Base-by-base conservation (phyloP, 2,888 invertebrate genomes). In the Phortica okadai region DNA sequence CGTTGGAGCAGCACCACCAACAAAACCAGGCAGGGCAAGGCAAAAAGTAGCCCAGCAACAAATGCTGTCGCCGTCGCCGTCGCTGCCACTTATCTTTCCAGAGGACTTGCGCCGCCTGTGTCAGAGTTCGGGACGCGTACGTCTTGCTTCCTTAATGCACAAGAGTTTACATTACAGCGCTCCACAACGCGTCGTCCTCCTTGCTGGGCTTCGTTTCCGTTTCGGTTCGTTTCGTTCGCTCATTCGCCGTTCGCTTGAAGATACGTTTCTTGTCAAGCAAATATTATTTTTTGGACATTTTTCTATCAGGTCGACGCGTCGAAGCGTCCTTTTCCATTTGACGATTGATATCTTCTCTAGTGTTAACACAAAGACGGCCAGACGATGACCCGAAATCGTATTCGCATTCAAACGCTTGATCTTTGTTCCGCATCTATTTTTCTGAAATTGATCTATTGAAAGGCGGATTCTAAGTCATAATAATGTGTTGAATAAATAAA, bases 201-300 rank as follows among this genome's bases (percentile, higher is more conserved):
- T 58, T 56, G 79, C 79, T 76, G 58, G 73, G 76, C 54, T 77
- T 74, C 80, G 74, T 76, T 54, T 66, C 76, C 79, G 75, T 59
- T 74, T 56, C 69, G 45, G 45, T 21, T 56, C 45, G 62, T 42
- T 67, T 72, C 66, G 44, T 62, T 72, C 44, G 74, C 62, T 74
- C 42, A 41, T 70, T 74, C 78, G 79, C 77, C 72, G 73, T 76
- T 78, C 77, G 75, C 59, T 74, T 74, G 76, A 76, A 79, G 33
- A 76, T 75, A 82, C 83, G 81, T 79, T 77, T 87, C 83, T 81
- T 87, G 86, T 86, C 88, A 88, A 87, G 87, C 86, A 85, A 87
- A 88, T 86, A 86, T 84, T 87, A 90, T 89, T 90, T 89, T 90
- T 90, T 90, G 90, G 91, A 90, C 91, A 91, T 89, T 90, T 91